Percentiles rank a stretch among this genome's conserved stretches.
Conservation (phyloP, 2,888 invertebrate genomes). For the Pegoplata infirma region DNA sequence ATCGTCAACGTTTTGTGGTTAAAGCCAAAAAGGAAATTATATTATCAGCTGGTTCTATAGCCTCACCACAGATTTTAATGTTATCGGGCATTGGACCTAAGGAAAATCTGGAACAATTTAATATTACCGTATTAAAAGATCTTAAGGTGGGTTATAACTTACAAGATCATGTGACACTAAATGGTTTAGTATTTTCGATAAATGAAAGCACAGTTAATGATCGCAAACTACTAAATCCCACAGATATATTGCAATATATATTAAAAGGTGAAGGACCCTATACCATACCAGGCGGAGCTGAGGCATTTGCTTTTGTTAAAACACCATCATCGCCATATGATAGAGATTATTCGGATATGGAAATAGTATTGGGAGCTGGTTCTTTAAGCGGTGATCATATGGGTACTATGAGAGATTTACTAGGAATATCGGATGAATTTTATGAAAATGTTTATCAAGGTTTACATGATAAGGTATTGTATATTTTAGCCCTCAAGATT, state of each 20-base stretch:
- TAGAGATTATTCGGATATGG: constrained; percentile 85
- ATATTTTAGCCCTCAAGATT: too few species aligned
- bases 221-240: constrained; percentile 79
- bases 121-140: constrained; percentile 83
- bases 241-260: constrained; percentile 82
- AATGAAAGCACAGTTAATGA: constrained; percentile 85
- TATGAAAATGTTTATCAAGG: constrained; percentile 76
- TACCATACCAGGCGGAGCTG: constrained; percentile 88
- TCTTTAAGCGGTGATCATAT: constrained; percentile 86
- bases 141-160: constrained; percentile 89
- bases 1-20: constrained; percentile 79
- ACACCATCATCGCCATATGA: constrained; percentile 80
- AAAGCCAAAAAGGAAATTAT: constrained; percentile 87
- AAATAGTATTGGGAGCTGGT: constrained; percentile 88
- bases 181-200: constrained; percentile 85
- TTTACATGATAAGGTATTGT: constrained; percentile 69
- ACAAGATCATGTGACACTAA: constrained; percentile 88
- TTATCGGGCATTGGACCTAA: constrained; percentile 89
- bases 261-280: constrained; percentile 84
- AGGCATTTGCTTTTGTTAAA: constrained; percentile 86
- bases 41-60: constrained; percentile 88
- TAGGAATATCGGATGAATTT: constrained; percentile 80
- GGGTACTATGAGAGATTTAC: constrained; percentile 82
- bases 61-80: constrained; percentile 91
- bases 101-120: constrained; percentile 80